These are phyloP conservation scores for Clanis bilineata DNA, from an alignment of 2,888 invertebrate genomes.

Conservation along the genomic window DNA sequence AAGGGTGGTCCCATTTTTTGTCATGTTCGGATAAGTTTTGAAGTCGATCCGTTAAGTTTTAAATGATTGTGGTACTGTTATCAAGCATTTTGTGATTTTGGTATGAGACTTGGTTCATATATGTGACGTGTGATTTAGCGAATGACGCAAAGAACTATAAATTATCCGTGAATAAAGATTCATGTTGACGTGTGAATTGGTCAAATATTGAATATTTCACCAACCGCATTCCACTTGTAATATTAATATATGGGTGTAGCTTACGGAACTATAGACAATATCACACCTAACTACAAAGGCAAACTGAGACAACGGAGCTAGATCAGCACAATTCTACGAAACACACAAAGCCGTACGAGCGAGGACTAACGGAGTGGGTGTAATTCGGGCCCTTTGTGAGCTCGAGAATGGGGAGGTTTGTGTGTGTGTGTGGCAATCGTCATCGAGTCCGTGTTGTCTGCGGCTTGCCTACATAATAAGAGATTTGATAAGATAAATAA, in stretches of 20 bases:
- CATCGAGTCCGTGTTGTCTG: conserved; percentile 35
- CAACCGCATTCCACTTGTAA: too few species aligned
- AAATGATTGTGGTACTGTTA: too few species aligned
- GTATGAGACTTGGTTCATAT: too few species aligned
- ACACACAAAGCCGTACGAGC: conserved; percentile 47
- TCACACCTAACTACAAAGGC: conserved; percentile 28
- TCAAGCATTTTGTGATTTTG: too few species aligned
- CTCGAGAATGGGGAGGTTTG: conserved; percentile 30
- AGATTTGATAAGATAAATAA: conserved; percentile 50
- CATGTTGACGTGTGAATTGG: neutral
- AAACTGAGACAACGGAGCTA: conserved; percentile 44
- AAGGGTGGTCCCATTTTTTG: too few species aligned
- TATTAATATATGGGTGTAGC: conserved; percentile 4
- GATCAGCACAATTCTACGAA: conserved; percentile 47
- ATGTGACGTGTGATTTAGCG: too few species aligned
- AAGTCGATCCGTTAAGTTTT: too few species aligned
- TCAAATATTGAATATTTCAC: neutral
- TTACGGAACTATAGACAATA: conserved; percentile 6
- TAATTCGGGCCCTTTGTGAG: conserved; percentile 63
- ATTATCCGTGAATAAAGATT: neutral
- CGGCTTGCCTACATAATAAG: conserved; percentile 42
- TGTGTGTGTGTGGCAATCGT: conserved; percentile 41
- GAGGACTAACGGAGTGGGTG: conserved; percentile 46
- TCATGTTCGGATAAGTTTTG: too few species aligned
- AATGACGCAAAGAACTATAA: neutral